Conservation (phyloP, 2,888 invertebrate genomes). For the Acrobasis suavella region DNA sequence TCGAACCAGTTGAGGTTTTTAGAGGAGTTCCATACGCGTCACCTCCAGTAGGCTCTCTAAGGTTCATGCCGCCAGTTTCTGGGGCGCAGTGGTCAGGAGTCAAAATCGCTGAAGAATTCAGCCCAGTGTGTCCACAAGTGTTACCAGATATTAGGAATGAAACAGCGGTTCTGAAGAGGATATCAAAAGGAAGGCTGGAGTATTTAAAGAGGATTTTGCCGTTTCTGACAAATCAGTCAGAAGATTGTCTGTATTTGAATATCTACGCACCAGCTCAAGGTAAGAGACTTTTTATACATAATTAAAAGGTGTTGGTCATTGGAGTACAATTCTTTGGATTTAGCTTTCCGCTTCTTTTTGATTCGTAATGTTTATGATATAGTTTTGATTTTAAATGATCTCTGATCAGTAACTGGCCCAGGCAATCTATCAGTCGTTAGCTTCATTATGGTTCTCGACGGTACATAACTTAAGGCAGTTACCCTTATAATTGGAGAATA, state of each 20-base stretch:
- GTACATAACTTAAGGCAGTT: too few species aligned
- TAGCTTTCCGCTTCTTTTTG: too few species aligned
- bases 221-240: conserved; percentile 94
- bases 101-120: conserved; percentile 92
- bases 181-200: conserved; percentile 94
- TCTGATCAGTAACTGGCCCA: too few species aligned
- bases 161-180: conserved; percentile 90
- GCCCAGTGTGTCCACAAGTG: conserved; percentile 96
- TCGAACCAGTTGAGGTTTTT: conserved; percentile 96
- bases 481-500: too few species aligned
- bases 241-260: conserved; percentile 98
- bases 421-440: too few species aligned
- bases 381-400: too few species aligned
- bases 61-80: conserved; percentile 98
- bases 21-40: conserved; percentile 97
- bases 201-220: conserved; percentile 94
- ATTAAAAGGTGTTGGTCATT: too few species aligned
- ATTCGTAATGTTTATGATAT: too few species aligned
- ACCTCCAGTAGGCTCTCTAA: conserved; percentile 92
- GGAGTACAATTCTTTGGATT: too few species aligned
- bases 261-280: conserved; percentile 98
- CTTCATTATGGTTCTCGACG: too few species aligned
- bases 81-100: conserved; percentile 96
- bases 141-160: conserved; percentile 93
- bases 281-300: conserved; percentile 60